A percentile compares a stretch with the other conserved stretches of the same genome.
phyloP scores from a whole-genome alignment of 2,888 invertebrate genomes.

The Xanthorhoe spadicearia region DNA sequence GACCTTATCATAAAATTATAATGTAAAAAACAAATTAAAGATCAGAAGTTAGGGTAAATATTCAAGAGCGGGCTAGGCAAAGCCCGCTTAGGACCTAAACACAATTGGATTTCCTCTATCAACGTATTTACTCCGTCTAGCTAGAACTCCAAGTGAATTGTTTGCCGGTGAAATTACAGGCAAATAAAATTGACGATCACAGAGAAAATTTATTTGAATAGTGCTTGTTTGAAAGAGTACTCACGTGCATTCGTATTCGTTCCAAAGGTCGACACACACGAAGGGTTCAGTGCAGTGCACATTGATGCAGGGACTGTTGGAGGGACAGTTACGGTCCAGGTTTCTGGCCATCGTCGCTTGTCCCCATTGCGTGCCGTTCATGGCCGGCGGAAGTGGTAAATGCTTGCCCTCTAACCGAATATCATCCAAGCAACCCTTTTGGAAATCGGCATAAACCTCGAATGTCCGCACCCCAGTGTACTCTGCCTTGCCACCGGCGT shows the following conservation, averaged over 20 bases:
- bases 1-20: constrained; percentile 49
- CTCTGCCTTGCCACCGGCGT: constrained; percentile 97
- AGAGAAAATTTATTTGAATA: constrained; percentile 1
- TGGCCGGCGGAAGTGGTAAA: constrained; percentile 96
- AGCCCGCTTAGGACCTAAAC: constrained; percentile 9
- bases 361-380: constrained; percentile 98
- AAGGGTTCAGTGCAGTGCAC: constrained; percentile 97
- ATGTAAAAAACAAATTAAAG: constrained; percentile 30
- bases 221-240: constrained; percentile 55
- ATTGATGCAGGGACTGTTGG: constrained; percentile 97
- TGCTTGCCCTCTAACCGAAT: constrained; percentile 96
- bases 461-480: constrained; percentile 97
- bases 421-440: constrained; percentile 91
- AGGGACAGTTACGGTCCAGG: constrained; percentile 95
- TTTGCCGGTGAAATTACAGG: constrained; percentile 30
- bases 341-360: constrained; percentile 97
- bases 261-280: constrained; percentile 98
- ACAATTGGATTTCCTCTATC: constrained; percentile 19
- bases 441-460: constrained; percentile 97
- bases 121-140: constrained; percentile 17
- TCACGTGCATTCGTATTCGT: constrained; percentile 99
- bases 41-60: constrained; percentile 14
- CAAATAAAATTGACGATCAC: constrained; percentile 14
- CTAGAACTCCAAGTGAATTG: constrained; percentile 9
- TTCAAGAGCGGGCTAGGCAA: constrained; percentile 26